Base-by-base conservation (phyloP, 2,113 vertebrate species). In the Rynchops niger region DNA sequence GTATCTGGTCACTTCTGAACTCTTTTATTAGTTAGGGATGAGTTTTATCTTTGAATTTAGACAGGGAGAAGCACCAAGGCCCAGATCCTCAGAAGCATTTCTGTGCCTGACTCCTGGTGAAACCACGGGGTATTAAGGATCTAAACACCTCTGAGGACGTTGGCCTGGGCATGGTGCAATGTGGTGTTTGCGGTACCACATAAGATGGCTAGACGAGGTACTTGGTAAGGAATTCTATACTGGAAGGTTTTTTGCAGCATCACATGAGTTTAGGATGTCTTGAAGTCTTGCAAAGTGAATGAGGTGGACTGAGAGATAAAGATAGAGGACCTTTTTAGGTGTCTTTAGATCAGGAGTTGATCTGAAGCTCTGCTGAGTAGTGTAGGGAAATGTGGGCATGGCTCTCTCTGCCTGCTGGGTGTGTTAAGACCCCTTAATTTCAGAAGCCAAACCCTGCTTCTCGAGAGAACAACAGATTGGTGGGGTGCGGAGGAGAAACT, bases 91-190 rank as follows among this genome's bases (percentile, higher is more conserved):
- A 49, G 73, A 56, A 52, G 8, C 13, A 1, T 53, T 36, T 70
- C 30, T 82, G 4, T 71, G 47, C 22, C 47, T 69, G 78, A 36
- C 15, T 72, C 18, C 20, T 76, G 38, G 29, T 26, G 73, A 65
- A 91, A 12, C 16, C 61, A 23, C 9, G 6, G 36, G 45, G 40
- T 67, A 20, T 67, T 16, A 45, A 59, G 61, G n/a, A 45, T 30
- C 42, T 69, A n/a, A 59, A 63, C 26, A 59, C 5, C 42, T 32
- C 56, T 69, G 77, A 76, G 56, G 19, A 32, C 6, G 2, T 6
- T 49, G 52, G 19, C n/a, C 40, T 2, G 4, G 8, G 16, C 5
- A 1, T 4, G 25, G n/a, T 73, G n/a, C 34, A 45, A 0, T 4
- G n/a, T 34, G 17, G 7, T 72, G 23, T 29, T 70, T 71, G 58